Evolutionary conservation across 2,888 invertebrate genomes (phyloP).

Genomic region (Platycheirus albimanus): DNA sequence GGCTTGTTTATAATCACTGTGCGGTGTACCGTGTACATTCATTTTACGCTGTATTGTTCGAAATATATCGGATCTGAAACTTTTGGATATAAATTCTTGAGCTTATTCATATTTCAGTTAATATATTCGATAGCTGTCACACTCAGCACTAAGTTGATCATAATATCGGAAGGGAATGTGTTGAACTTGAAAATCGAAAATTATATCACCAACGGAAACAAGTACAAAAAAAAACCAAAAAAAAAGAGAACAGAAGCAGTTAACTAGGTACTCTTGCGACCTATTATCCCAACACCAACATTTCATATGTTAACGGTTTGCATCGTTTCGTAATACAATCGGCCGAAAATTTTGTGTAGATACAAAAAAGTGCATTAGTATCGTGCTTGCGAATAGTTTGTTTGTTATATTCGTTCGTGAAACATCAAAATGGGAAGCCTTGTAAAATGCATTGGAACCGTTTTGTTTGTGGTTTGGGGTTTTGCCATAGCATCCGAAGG

Average conservation of each 20-base stretch:
- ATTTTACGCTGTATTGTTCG: constrained; percentile 20
- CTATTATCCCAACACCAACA: neutral
- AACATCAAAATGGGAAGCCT: constrained; percentile 2
- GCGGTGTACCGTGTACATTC: constrained; percentile 13
- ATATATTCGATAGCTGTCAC: constrained; percentile 26
- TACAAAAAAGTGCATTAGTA: neutral
- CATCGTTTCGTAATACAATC: no score
- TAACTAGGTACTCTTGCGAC: neutral
- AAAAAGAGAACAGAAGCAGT: neutral
- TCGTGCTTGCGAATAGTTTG: neutral
- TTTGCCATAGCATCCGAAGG: constrained; percentile 1
- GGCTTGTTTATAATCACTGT: constrained; percentile 26
- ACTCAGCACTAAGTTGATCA: neutral
- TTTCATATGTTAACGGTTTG: constrained; percentile 10
- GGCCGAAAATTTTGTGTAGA: neutral
- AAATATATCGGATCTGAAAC: constrained; percentile 1
- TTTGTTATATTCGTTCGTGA: neutral
- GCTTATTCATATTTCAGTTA: constrained; percentile 10
- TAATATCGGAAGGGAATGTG: constrained; percentile 8
- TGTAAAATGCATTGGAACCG: neutral
- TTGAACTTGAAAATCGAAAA: constrained; percentile 10
- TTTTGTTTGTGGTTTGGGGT: constrained; percentile 16
- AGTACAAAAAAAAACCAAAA: no score
- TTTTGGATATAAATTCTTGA: constrained; percentile 44
- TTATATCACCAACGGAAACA: no score